phyloP scores from a whole-genome alignment of 2,888 invertebrate species.

The Blera fallax region DNA sequence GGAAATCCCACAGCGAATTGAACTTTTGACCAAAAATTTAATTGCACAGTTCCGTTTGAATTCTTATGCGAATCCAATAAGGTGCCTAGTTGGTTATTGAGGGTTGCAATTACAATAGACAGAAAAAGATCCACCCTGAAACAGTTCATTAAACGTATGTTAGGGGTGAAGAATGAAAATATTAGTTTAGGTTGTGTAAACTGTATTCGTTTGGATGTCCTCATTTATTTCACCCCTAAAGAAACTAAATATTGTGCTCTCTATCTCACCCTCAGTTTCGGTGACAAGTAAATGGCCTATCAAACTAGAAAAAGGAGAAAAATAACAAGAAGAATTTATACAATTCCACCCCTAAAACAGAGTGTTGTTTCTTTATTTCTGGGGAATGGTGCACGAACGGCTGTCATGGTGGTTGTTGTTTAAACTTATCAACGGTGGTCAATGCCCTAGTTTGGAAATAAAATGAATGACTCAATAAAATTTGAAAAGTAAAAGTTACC shows the following conservation, averaged over 20 bases:
- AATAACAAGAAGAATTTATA: not conserved
- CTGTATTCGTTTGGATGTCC: slow-evolving; percentile 45
- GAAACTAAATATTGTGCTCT: slow-evolving; percentile 21
- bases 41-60: slow-evolving; percentile 37
- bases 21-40: slow-evolving; percentile 45
- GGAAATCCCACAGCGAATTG: slow-evolving; percentile 22
- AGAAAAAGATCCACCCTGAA: not conserved
- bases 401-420: slow-evolving; percentile 17
- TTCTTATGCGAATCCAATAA: slow-evolving; percentile 53
- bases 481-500: not conserved
- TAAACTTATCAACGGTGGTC: slow-evolving; percentile 55
- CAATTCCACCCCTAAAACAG: slow-evolving; percentile 52
- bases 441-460: slow-evolving; percentile 60
- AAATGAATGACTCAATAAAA: not conserved
- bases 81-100: not conserved
- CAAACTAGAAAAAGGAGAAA: slow-evolving; percentile 51
- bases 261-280: slow-evolving; percentile 31
- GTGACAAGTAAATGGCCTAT: slow-evolving; percentile 62
- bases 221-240: slow-evolving; percentile 46
- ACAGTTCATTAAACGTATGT: slow-evolving; percentile 28
- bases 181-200: slow-evolving; percentile 66
- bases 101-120: slow-evolving; percentile 10
- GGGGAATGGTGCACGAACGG: slow-evolving; percentile 18
- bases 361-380: slow-evolving; percentile 35
- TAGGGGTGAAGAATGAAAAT: slow-evolving; percentile 40